Conservation (phyloP, 1,140 invertebrate species). For the Apocrypta bakeri region DNA sequence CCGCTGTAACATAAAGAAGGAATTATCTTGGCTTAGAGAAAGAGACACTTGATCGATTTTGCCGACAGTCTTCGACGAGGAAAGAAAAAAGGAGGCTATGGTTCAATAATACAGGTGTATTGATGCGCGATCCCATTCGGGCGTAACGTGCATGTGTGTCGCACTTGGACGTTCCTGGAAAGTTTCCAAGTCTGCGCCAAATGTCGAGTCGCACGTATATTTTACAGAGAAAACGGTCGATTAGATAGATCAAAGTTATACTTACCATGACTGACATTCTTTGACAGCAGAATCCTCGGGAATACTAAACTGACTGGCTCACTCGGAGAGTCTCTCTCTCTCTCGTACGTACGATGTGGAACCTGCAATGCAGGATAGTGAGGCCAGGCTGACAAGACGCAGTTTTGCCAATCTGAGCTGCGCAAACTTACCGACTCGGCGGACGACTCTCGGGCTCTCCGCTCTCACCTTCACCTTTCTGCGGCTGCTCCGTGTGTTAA, state of each 20-base stretch:
- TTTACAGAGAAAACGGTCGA: not conserved
- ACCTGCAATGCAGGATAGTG: slow-evolving; percentile 59
- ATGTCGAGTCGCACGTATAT: not conserved
- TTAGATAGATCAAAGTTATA: slow-evolving; percentile 24
- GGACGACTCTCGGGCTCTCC: not conserved
- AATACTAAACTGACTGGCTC: slow-evolving; percentile 21
- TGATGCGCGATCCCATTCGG: not conserved
- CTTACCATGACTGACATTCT: slow-evolving; percentile 63
- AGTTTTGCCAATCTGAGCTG: slow-evolving; percentile 32
- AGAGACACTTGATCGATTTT: slow-evolving; percentile 15
- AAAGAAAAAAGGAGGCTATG: slow-evolving; percentile 30
- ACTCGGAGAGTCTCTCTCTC: no score
- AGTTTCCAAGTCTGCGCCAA: not conserved
- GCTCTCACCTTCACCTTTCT: slow-evolving; percentile 28
- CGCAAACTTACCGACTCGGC: not conserved
- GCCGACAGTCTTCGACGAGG: not conserved
- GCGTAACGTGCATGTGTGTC: not conserved
- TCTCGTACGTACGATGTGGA: slow-evolving; percentile 53
- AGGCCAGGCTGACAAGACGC: not conserved
- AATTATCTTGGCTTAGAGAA: not conserved
- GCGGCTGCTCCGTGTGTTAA: not conserved
- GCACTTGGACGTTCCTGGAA: not conserved
- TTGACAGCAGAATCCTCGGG: slow-evolving; percentile 44
- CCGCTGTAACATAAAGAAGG: slow-evolving; percentile 74
- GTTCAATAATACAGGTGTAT: slow-evolving; percentile 35